Base-by-base conservation (phyloP, 2,113 vertebrate species). In the Kryptolebias marmoratus region DNA sequence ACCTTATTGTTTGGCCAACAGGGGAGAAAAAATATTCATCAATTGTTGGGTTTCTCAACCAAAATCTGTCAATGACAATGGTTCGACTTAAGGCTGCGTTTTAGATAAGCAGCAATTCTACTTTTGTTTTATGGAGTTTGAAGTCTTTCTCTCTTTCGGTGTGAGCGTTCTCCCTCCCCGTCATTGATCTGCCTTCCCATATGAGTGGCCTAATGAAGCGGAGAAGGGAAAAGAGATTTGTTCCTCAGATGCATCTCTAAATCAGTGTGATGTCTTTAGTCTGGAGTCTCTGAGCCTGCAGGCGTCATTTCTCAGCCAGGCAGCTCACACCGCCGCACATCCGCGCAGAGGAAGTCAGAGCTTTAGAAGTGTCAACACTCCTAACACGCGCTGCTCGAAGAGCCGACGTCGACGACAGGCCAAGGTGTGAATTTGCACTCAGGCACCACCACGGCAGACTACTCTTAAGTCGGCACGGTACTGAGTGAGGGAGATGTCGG, bases 191-290 rank as follows among this genome's bases (percentile, higher is more conserved):
- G 64, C 56, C 76, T 80, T 73, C 75, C 59, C 86, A 90, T 87
- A 83, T 88, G 74, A 81, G 81, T 71, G 68, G 75, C 77, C 65
- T 89, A 90, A 92, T 91, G 75, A 88, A 83, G 79, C 77, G n/a
- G 71, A 76, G 64, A 73, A 82, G 68, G 18, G 32, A 82, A 77
- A 84, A 70, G 56, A 55, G 71, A 15, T 83, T 49, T 83, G 68
- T 80, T 60, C 84, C 79, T 56, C 64, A 42, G 75, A 88, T 73
- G 75, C 64, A 55, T 79, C 67, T 66, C 77, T 82, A 75, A 86
- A 91, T 85, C 85, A 89, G 77, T 44, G 39, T 81, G 72, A 89
- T 83, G 78, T 88, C 81, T 92, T 65, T 47, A 79, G 75, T 86
- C 76, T 66, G 15, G 31, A 75, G 64, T 22, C 53, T 54, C 4